Evolutionary conservation across 2,797 vertebrate genomes (phyloP).

Genomic region (Varecia variegata): DNA sequence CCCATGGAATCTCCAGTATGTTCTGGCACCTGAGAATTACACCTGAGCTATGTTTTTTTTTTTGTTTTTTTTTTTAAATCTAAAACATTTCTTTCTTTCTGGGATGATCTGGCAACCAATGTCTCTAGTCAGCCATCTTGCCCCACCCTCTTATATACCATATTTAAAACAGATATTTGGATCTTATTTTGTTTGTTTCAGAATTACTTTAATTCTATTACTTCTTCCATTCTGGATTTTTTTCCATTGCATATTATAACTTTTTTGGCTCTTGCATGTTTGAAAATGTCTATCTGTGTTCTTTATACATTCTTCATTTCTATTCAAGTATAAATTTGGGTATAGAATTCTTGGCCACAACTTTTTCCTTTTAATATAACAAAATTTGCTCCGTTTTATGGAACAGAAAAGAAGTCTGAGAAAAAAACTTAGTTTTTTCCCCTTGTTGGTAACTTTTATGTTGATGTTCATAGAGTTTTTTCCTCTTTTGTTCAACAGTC

Average conservation of each 20-base stretch:
- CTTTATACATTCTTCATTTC: neutral
- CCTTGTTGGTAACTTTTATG: neutral
- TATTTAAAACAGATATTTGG: neutral
- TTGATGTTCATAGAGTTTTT: neutral
- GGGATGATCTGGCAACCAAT: neutral
- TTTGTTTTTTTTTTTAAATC: neutral
- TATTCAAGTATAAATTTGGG: neutral
- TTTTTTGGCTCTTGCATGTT: neutral
- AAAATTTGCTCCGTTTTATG: neutral
- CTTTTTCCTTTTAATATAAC: neutral
- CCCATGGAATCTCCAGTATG: neutral
- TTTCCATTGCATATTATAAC: neutral
- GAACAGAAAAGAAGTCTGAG: neutral
- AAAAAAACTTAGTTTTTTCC: neutral
- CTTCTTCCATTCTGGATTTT: neutral
- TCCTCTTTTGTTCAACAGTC: neutral
- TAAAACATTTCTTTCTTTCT: neutral
- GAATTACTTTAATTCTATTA: neutral
- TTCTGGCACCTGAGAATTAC: neutral
- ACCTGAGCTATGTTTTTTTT: neutral
- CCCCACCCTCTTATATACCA: neutral
- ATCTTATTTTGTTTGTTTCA: neutral
- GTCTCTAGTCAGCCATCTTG: neutral
- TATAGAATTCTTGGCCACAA: neutral
- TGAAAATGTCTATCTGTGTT: neutral